phyloP scores from a whole-genome alignment of 2,113 vertebrate genomes.

The Neolamprologus brichardi region DNA sequence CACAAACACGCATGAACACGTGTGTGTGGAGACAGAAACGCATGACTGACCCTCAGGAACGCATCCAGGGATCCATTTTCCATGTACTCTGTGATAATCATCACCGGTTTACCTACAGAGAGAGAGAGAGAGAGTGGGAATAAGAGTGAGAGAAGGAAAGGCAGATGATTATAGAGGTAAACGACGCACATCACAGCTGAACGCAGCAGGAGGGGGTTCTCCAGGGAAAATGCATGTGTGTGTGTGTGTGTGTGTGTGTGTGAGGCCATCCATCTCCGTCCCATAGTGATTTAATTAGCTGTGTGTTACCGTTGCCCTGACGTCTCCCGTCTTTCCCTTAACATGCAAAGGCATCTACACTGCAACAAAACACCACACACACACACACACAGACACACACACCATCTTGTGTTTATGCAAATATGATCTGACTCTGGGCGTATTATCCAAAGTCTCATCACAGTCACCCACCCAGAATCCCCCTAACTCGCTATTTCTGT shows the following conservation, averaged over 20 bases:
- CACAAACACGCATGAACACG: not conserved
- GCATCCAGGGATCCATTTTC: conserved; percentile 98
- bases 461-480: conserved; percentile 22
- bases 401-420: conserved; percentile 39
- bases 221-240: not conserved
- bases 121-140: conserved; percentile 44
- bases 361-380: not conserved
- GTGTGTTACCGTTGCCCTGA: conserved; percentile 23
- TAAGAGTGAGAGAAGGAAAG: conserved; percentile 46
- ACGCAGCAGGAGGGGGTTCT: conserved; percentile 4
- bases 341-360: conserved; percentile 23
- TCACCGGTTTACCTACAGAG: conserved; percentile 93
- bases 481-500: conserved; percentile 30
- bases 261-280: conserved; percentile 53
- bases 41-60: conserved; percentile 91
- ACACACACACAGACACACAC: not conserved
- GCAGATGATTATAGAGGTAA: conserved; percentile 62
- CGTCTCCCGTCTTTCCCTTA: not conserved
- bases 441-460: conserved; percentile 23
- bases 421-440: conserved; percentile 8
- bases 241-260: not conserved
- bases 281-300: conserved; percentile 58
- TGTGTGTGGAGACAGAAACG: not conserved
- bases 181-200: conserved; percentile 47
- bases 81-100: conserved; percentile 99